Conservation (phyloP, 1,140 invertebrate species). For the Sarcophaga peregrina region DNA sequence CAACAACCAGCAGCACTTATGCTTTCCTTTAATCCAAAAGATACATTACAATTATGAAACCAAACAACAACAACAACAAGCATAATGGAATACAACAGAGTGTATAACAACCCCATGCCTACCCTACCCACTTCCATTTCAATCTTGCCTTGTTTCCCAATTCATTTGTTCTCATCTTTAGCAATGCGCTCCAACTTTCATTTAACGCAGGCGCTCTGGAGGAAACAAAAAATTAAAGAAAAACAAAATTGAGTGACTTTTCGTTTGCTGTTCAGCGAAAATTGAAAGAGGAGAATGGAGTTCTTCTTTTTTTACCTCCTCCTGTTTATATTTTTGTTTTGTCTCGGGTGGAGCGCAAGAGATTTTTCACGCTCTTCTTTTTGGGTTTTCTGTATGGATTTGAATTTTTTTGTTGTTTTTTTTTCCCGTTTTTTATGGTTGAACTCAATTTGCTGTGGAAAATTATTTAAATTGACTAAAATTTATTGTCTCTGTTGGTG, state of each 20-base stretch:
- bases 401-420: not conserved
- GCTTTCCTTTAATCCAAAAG: slow-evolving; percentile 30
- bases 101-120: not conserved
- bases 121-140: not conserved
- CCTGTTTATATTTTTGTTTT: too few species aligned
- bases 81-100: not conserved
- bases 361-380: not conserved
- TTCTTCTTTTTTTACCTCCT: too few species aligned
- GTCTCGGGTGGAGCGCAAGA: not conserved
- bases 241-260: too few species aligned
- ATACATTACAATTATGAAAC: slow-evolving; percentile 40
- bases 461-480: slow-evolving; percentile 66
- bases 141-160: not conserved
- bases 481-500: slow-evolving; percentile 61
- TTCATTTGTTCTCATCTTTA: not conserved
- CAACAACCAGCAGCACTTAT: slow-evolving; percentile 26
- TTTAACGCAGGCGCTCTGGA: not conserved
- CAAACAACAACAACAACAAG: not conserved
- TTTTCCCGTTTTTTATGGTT: slow-evolving; percentile 32
- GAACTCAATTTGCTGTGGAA: slow-evolving; percentile 51
- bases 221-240: too few species aligned
- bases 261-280: too few species aligned
- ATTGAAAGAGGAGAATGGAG: too few species aligned
- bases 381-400: not conserved
- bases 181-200: not conserved